Evolutionary conservation across 2,797 vertebrate species (phyloP), one percentile per base, ranked within the genome.

Genomic region (Steatocranus sp.): DNA sequence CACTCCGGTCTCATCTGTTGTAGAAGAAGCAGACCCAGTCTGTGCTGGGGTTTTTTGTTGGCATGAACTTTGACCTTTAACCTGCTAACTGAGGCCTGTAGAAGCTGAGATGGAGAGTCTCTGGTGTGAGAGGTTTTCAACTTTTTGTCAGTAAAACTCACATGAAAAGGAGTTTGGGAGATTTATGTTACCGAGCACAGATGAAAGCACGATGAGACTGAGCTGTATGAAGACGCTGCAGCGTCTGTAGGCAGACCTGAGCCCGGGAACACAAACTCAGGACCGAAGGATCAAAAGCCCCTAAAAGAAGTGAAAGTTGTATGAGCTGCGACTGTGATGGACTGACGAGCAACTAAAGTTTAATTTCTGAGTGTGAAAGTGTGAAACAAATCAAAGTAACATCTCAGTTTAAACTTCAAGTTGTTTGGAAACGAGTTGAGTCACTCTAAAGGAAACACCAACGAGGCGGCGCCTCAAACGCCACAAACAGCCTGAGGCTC

Each of bases 261-360:
- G 36, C 10, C 8, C 17, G 5, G 18, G 18, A 58, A 17, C 6
- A 12, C 30, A 61, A 36, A 38, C n/a, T 14, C 32, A 61, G 56
- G 30, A 34, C 10, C 3, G 30, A 36, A 11, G 32, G 30, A 4
- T 20, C 34, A 23, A 66, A 15, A 14, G 12, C 54, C 54, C 8
- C 23, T 5, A 15, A 54, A 27, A 14, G 6, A 27, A 8, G 7
- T 17, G 25, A 58, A 18, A 34, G 32, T 11, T 11, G 1, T 0
- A 15, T 11, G 12, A 41, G n/a, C 34, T 66, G 34, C 7, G 30
- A 34, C 11, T 36, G 18, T 36, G 58, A 41, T 14, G 32, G n/a
- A 20, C 32, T 7, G 32, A 36, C 18, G 2, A 23, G 12, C 5
- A 8, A 36, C 36, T 11, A 36, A 11, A 9, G 27, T 56, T 56